Conservation (phyloP, 1,140 invertebrate species). For the Orchestia grillus region DNA sequence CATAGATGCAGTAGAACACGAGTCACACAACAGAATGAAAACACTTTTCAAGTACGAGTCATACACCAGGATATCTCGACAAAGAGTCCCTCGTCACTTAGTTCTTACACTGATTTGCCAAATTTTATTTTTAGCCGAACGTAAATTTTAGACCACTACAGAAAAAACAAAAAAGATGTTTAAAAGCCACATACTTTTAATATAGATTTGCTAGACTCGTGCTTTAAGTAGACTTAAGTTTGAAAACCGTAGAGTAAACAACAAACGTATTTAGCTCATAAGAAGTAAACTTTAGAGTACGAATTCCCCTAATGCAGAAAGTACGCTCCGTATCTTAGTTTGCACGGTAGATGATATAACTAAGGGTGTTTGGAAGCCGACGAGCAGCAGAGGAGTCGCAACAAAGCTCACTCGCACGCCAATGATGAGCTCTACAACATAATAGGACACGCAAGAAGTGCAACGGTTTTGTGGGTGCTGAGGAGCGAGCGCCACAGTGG, state of each 20-base stretch:
- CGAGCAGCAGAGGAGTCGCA: not conserved
- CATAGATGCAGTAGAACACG: not conserved
- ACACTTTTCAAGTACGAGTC: not conserved
- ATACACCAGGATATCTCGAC: too few relatives aligned
- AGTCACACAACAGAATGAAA: not conserved
- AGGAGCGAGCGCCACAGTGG: not conserved
- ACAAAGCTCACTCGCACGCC: not conserved
- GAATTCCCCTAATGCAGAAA: not conserved
- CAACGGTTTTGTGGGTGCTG: not conserved
- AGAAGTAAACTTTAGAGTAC: too few relatives aligned
- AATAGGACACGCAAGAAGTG: not conserved
- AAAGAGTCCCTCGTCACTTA: too few relatives aligned
- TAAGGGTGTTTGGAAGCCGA: not conserved
- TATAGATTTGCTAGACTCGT: too few relatives aligned
- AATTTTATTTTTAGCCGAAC: too few relatives aligned
- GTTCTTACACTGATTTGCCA: too few relatives aligned
- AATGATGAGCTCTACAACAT: not conserved
- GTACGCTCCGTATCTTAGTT: not conserved
- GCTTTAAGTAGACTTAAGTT: not conserved
- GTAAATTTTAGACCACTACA: too few relatives aligned
- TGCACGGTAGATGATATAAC: not conserved
- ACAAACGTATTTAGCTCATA: too few relatives aligned
- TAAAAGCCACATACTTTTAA: too few relatives aligned
- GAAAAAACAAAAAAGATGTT: too few relatives aligned
- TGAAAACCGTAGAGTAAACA: not conserved